Evolutionary conservation across 2,797 vertebrate species (phyloP).

Genomic region (Sandelia bainsii): DNA sequence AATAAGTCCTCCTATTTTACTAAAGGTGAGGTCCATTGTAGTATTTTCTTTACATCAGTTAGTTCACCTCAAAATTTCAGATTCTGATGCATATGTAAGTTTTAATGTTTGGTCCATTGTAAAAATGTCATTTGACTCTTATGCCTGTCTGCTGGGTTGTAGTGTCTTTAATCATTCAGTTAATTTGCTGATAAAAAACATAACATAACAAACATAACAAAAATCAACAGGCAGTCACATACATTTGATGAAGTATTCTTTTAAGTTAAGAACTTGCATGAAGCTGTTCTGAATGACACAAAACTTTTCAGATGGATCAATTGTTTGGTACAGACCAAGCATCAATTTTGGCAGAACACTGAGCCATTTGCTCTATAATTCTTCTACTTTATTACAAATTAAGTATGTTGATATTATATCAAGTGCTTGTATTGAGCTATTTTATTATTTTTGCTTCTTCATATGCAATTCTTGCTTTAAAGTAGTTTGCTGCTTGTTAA

Average conservation of each 20-base stretch:
- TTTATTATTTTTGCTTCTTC: conserved; percentile 13
- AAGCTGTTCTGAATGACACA: conserved; percentile 25
- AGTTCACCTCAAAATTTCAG: neutral
- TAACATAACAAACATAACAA: conserved; percentile 28
- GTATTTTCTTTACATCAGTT: neutral
- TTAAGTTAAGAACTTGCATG: conserved; percentile 1
- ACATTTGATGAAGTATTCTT: no score
- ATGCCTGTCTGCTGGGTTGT: conserved; percentile 29
- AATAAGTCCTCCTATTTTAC: neutral
- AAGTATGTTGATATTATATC: conserved; percentile 2
- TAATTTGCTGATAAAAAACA: conserved; percentile 9
- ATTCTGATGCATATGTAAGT: conserved; percentile 1
- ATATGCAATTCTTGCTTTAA: neutral
- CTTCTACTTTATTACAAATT: conserved; percentile 19
- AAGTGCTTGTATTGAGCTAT: neutral
- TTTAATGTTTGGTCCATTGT: conserved; percentile 27
- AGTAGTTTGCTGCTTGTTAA: neutral
- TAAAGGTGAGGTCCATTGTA: neutral
- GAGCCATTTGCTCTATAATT: conserved; percentile 46
- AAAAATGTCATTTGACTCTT: conserved; percentile 46
- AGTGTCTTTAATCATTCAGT: conserved; percentile 36
- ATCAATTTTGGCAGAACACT: conserved; percentile 39
- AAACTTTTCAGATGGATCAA: conserved; percentile 47
- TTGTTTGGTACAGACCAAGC: conserved; percentile 39
- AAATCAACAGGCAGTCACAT: no score